Evolutionary conservation across 2,113 vertebrate species (phyloP), one percentile per base, ranked within the genome.

Genomic region (Rhodinocichla rosea): DNA sequence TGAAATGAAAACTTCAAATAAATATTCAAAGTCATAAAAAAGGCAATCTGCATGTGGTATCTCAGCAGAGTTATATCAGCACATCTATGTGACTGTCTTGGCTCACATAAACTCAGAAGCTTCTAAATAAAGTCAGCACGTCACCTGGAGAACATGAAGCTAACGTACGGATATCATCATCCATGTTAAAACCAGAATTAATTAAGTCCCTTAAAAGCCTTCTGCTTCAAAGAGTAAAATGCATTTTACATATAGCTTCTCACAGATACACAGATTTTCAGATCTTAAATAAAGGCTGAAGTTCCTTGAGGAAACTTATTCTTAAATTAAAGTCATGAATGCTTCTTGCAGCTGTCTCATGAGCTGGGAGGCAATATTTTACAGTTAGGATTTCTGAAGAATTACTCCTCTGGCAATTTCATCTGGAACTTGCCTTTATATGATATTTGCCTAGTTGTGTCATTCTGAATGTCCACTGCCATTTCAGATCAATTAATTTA

Each of bases 131-230:
- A 96, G 53, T 89, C 86, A 80, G 52, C 74, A n/a, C 7, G 1
- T 96, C 94, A 98, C 81, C 79, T 86, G 79, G 55, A 62, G 53
- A 75, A 88, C 87, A 94, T 94, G 95, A 97, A 95, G 81, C 64
- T 92, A 67, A 68, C 8, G 32, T 59, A 83, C 2, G 4, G 76
- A 71, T 84, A 93, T 95, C 96, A 95, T 94, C 95, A 95, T 90
- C 92, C 81, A 90, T 59, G 79, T 65, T 95, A 76, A 78, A 93
- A 96, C 33, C 83, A 96, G 69, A 96, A 94, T 88, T 94, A 82
- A 93, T 93, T 95, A 78, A 92, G 37, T 95, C 62, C 14, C 78
- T 80, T 63, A 89, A 92, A 97, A 95, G 74, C 47, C 67, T 92
- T 89, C 57, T 39, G 52, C 91, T 93, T 95, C 87, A 94, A 94